Base-by-base conservation (phyloP, 2,113 vertebrate species). In the Tupaia chinensis region DNA sequence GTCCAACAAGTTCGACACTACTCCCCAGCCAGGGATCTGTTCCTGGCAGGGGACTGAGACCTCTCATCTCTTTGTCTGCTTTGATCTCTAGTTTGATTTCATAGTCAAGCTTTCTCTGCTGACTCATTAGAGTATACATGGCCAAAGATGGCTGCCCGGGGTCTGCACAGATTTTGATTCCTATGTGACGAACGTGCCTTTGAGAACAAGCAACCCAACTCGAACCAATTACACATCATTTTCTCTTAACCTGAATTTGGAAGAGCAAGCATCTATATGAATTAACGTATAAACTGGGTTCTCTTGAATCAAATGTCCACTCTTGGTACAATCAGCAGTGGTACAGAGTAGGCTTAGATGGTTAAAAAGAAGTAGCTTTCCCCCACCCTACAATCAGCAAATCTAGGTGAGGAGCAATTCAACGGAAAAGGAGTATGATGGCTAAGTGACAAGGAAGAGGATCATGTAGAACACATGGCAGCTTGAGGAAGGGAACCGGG, bases 241-340 rank as follows among this genome's bases (percentile, higher is more conserved):
- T 58, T 56, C 27, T 87, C 79, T 83, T 70, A 77, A 65, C 27
- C 77, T 90, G 61, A 87, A 65, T 95, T 87, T 73, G 29, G 78
- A 32, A 96, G 14, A 72, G 7, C 16, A 23, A 34, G 27, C 1
- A 20, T 73, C 12, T 29, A 56, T 9, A 65, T 91, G 10, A 15
- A 58, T 84, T 66, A 86, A 34, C 53, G 77, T 84, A 32, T 16
- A 56, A 16, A 65, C 9, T 87, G 72, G 17, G 72, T 63, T 58
- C 17, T 19, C 44, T 22, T 77, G 53, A 82, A 61, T 80, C 70
- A 82, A 88, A 79, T 91, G 61, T 56, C 34, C 63, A 53, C 53
- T 86, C 34, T 69, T 81, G 61, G 12, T 63, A 22, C 16, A 58
- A 27, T 69, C 85, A n/a, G 56, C 19, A 32, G 70, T 82, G 87